Evolutionary conservation across 2,797 vertebrate genomes (phyloP).

Genomic region (Margarornis squamiger): DNA sequence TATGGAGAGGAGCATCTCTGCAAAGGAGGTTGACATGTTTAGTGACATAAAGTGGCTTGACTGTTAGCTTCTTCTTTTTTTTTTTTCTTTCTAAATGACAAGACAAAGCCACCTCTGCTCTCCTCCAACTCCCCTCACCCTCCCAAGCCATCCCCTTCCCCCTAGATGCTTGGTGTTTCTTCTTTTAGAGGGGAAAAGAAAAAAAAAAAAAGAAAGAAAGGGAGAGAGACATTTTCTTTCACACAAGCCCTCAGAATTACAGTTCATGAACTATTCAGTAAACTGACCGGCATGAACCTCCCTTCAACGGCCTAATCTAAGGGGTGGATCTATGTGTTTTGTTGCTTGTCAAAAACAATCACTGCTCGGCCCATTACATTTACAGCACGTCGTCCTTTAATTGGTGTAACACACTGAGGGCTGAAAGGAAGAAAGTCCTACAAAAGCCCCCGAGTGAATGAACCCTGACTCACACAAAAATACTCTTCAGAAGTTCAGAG

Average conservation of each 20-base stretch:
- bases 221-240: constrained; percentile 81
- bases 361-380: constrained; percentile 97
- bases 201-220: neutral
- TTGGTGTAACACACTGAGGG: constrained; percentile 91
- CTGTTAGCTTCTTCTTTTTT: constrained; percentile 58
- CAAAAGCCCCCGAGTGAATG: constrained; percentile 86
- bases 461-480: constrained; percentile 89
- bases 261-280: constrained; percentile 90
- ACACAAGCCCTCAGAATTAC: constrained; percentile 87
- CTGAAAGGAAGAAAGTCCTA: constrained; percentile 87
- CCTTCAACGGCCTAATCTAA: constrained; percentile 97
- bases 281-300: constrained; percentile 90
- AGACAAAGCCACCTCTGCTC: constrained; percentile 54
- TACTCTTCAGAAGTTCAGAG: constrained; percentile 90
- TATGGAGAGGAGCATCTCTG: neutral
- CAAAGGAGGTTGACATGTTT: constrained; percentile 34
- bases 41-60: constrained; percentile 63
- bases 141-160: constrained; percentile 58
- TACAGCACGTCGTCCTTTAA: constrained; percentile 98
- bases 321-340: constrained; percentile 99
- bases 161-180: constrained; percentile 73
- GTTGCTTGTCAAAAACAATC: constrained; percentile 99
- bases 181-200: constrained; percentile 10
- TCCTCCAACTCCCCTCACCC: constrained; percentile 19
- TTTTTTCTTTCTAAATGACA: constrained; percentile 53